Evolutionary conservation across 1,140 invertebrate species (phyloP).

Genomic region (Lasaia peninsularis): DNA sequence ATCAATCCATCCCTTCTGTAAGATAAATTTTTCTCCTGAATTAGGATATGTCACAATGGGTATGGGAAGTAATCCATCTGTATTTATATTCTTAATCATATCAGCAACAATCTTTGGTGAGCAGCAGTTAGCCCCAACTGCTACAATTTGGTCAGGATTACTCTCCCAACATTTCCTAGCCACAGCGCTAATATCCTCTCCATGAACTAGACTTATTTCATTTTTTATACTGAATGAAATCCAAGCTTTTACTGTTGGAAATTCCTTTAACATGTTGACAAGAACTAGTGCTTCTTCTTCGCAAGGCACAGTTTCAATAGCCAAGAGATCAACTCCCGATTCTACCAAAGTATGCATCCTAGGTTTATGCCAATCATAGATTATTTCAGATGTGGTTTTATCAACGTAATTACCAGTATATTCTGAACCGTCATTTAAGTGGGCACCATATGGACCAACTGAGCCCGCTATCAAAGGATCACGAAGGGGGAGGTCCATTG

Average conservation of each 20-base stretch:
- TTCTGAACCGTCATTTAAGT: slow-evolving; percentile 91
- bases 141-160: slow-evolving; percentile 80
- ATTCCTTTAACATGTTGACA: slow-evolving; percentile 84
- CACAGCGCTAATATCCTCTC: slow-evolving; percentile 80
- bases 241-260: slow-evolving; percentile 86
- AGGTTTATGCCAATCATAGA: slow-evolving; percentile 88
- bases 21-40: slow-evolving; percentile 79
- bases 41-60: slow-evolving; percentile 85
- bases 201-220: slow-evolving; percentile 75
- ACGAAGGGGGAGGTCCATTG: slow-evolving; percentile 24
- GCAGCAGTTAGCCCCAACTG: slow-evolving; percentile 86
- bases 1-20: slow-evolving; percentile 76
- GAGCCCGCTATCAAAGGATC: slow-evolving; percentile 85
- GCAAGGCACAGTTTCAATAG: slow-evolving; percentile 93
- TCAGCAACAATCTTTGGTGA: slow-evolving; percentile 78
- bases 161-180: slow-evolving; percentile 75
- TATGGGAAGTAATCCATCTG: slow-evolving; percentile 40
- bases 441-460: slow-evolving; percentile 93
- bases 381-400: slow-evolving; percentile 76
- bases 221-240: slow-evolving; percentile 87
- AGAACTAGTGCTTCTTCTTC: slow-evolving; percentile 87
- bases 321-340: slow-evolving; percentile 88
- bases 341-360: slow-evolving; percentile 85
- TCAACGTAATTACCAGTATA: slow-evolving; percentile 90
- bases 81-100: slow-evolving; percentile 77